Conservation (phyloP, 2,888 invertebrate species). For the Drosophila nr. fundita region DNA sequence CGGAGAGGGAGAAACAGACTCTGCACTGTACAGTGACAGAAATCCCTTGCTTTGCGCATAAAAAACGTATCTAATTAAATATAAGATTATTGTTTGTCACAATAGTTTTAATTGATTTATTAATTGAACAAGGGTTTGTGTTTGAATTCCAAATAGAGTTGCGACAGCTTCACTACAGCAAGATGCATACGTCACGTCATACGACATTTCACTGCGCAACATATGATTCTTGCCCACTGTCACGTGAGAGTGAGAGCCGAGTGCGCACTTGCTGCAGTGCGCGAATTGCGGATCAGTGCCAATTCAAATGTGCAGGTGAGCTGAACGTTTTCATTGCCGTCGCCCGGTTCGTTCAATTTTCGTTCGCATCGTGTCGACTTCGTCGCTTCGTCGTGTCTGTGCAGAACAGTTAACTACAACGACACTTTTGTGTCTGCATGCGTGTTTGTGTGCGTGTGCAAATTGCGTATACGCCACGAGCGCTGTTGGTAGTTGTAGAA, state of each 20-base stretch:
- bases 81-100: not conserved
- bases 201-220: not conserved
- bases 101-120: not conserved
- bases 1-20: conserved; percentile 22
- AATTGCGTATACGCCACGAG: conserved; percentile 71
- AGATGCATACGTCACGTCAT: not conserved
- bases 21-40: conserved; percentile 39
- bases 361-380: conserved; percentile 15
- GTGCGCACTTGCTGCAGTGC: conserved; percentile 62
- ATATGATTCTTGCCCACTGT: conserved; percentile 40
- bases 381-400: conserved; percentile 38
- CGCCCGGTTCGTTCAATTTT: conserved; percentile 17
- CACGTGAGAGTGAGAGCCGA: conserved; percentile 26
- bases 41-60: not conserved
- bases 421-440: not conserved
- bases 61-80: not conserved
- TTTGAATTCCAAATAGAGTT: not conserved
- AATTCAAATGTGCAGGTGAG: conserved; percentile 78
- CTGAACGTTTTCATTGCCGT: conserved; percentile 61
- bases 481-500: conserved; percentile 42
- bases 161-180: not conserved
- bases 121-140: not conserved
- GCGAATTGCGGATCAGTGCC: conserved; percentile 72
- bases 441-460: conserved; percentile 14
- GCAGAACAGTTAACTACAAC: conserved; percentile 46